A percentile compares a stretch with the other conserved stretches of the same genome.
phyloP scores from a whole-genome alignment of 2,113 vertebrate genomes.

The Erythrolamprus reginae region DNA sequence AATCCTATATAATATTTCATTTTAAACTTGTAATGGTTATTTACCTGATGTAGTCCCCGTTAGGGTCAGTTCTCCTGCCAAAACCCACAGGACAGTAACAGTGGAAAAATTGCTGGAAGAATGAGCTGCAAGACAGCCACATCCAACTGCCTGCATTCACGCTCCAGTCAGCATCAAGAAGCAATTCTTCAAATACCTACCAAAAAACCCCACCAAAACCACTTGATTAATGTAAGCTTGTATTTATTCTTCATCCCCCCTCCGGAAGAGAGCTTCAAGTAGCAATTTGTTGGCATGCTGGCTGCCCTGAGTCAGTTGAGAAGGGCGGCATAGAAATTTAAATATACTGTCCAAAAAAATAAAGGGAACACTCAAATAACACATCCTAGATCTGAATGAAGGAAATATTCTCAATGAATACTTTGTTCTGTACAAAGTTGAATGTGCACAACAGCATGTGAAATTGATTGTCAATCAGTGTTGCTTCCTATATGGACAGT shows the following conservation, averaged over 20 bases:
- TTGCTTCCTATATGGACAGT: too few species aligned
- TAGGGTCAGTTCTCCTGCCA: constrained; percentile 89
- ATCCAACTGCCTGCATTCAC: constrained; percentile 98
- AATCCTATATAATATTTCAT: not conserved
- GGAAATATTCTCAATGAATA: too few species aligned
- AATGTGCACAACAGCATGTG: too few species aligned
- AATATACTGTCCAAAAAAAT: too few species aligned
- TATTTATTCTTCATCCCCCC: not conserved
- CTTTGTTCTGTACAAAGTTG: too few species aligned
- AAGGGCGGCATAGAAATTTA: too few species aligned
- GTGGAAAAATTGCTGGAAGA: constrained; percentile 96
- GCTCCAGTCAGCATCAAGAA: constrained; percentile 94
- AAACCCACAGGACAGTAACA: constrained; percentile 96
- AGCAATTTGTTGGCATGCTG: not conserved
- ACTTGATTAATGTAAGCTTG: constrained; percentile 32
- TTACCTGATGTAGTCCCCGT: constrained; percentile 93
- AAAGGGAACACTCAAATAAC: too few species aligned
- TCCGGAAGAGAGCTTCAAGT: not conserved
- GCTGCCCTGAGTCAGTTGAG: too few species aligned
- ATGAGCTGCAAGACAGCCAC: constrained; percentile 96
- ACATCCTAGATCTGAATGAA: too few species aligned
- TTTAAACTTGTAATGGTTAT: constrained; percentile 20
- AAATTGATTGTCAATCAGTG: too few species aligned
- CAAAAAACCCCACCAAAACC: constrained; percentile 7
- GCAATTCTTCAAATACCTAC: constrained; percentile 92